Evolutionary conservation across 2,113 vertebrate species (phyloP).

Genomic region (Epinephelus lanceolatus): DNA sequence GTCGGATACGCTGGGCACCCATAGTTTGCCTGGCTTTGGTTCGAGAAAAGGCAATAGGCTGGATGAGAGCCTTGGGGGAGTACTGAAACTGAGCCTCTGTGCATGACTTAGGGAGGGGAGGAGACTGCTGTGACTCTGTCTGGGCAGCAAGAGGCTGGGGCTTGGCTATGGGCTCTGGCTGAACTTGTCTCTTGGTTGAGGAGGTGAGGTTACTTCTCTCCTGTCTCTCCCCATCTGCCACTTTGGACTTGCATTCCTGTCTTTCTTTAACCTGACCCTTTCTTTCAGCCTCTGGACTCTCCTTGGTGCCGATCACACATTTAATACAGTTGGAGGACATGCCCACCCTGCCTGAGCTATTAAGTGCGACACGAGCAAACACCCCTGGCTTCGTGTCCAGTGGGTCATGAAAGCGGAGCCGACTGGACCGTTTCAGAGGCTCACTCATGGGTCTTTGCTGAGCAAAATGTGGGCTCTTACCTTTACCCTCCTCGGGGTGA

Average conservation of each 20-base stretch:
- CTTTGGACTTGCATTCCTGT: constrained; percentile 19
- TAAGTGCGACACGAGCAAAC: constrained; percentile 90
- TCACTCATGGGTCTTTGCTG: constrained; percentile 85
- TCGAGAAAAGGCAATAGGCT: constrained; percentile 63
- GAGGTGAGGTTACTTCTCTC: constrained; percentile 40
- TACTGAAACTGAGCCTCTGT: constrained; percentile 41
- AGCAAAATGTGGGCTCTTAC: constrained; percentile 87
- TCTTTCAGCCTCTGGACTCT: constrained; percentile 88
- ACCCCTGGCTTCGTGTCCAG: constrained; percentile 79
- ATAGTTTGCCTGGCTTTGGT: constrained; percentile 72
- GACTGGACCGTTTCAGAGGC: constrained; percentile 85
- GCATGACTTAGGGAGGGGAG: constrained; percentile 37
- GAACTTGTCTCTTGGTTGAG: constrained; percentile 48
- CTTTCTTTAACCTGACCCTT: constrained; percentile 61
- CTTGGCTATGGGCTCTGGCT: constrained; percentile 48
- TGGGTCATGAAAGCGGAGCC: constrained; percentile 82
- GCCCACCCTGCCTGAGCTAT: constrained; percentile 89
- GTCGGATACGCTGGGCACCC: constrained; percentile 45
- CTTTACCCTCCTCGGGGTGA: constrained; percentile 87
- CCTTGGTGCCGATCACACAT: constrained; percentile 90
- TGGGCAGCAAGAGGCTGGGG: constrained; percentile 26
- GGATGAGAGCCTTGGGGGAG: constrained; percentile 44
- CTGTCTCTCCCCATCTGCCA: constrained; percentile 21
- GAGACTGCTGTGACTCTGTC: constrained; percentile 30
- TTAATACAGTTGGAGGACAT: constrained; percentile 94